These are phyloP conservation scores for Aviceda subcristata DNA, from an alignment of 2,113 vertebrate genomes.

Conservation along the genomic window DNA sequence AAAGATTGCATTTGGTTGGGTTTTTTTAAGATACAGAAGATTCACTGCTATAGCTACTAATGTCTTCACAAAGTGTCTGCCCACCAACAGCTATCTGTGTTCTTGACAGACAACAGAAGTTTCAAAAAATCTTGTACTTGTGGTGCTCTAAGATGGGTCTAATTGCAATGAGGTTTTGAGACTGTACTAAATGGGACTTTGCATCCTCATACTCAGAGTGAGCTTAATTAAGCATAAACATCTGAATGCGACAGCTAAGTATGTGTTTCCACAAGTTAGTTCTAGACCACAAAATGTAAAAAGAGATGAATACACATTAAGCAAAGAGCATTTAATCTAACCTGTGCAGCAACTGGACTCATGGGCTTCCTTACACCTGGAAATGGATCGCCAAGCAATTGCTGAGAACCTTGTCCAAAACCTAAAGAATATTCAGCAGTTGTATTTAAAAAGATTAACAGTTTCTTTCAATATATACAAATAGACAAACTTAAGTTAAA, in stretches of 20 bases:
- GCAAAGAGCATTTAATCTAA: constrained; percentile 7
- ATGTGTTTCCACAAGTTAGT: not conserved
- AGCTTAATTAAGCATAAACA: not conserved
- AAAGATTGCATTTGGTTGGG: not conserved
- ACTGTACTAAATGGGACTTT: not conserved
- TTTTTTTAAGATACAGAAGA: not conserved
- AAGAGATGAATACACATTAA: not conserved
- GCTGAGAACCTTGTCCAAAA: constrained; percentile 82
- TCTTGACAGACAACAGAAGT: not conserved
- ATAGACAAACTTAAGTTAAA: not conserved
- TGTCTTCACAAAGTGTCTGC: not conserved
- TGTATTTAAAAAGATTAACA: not conserved
- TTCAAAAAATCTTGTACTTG: not conserved
- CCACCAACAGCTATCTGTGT: not conserved
- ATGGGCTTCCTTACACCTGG: constrained; percentile 83
- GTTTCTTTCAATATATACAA: not conserved
- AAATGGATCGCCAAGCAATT: constrained; percentile 86
- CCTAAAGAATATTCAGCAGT: constrained; percentile 64
- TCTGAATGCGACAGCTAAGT: not conserved
- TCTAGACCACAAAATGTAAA: not conserved
- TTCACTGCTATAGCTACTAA: not conserved
- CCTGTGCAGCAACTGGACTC: constrained; percentile 83
- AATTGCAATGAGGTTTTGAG: not conserved
- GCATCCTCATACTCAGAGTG: not conserved
- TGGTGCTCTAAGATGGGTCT: not conserved